These are phyloP conservation scores for Clarias gariepinus DNA, from an alignment of 2,113 vertebrate species.

Conservation along the genomic window DNA sequence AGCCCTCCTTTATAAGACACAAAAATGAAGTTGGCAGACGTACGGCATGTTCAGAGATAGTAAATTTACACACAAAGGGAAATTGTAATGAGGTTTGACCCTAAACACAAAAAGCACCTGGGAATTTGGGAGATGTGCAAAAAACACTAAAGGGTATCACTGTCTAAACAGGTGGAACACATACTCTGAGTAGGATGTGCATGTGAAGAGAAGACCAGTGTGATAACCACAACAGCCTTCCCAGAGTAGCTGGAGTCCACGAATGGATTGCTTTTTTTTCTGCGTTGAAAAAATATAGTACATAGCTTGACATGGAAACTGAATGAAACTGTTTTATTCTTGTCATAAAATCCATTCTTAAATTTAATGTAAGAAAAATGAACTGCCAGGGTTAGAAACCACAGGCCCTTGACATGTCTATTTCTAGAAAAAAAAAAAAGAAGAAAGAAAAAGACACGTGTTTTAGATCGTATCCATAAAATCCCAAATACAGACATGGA, in stretches of 20 bases:
- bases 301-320: background rate
- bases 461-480: background rate
- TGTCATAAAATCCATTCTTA: background rate
- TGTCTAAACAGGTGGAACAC: background rate
- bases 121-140: conserved; percentile 16
- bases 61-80: background rate
- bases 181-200: conserved; percentile 5
- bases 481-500: background rate
- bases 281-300: background rate
- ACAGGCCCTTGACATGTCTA: background rate
- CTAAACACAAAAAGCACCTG: conserved; percentile 19
- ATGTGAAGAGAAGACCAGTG: conserved; percentile 5
- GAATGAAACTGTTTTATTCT: background rate
- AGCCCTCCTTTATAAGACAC: background rate
- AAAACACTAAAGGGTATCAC: background rate
- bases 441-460: background rate
- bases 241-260: background rate
- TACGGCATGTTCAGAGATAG: background rate
- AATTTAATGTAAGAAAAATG: background rate
- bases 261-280: background rate
- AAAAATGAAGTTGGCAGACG: conserved; percentile 24
- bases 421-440: background rate
- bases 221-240: conserved; percentile 17
- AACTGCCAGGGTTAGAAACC: background rate
- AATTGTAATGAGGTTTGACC: background rate